Evolutionary conservation across 1,140 invertebrate genomes (phyloP).

Genomic region (Drosophila lacteicornis): DNA sequence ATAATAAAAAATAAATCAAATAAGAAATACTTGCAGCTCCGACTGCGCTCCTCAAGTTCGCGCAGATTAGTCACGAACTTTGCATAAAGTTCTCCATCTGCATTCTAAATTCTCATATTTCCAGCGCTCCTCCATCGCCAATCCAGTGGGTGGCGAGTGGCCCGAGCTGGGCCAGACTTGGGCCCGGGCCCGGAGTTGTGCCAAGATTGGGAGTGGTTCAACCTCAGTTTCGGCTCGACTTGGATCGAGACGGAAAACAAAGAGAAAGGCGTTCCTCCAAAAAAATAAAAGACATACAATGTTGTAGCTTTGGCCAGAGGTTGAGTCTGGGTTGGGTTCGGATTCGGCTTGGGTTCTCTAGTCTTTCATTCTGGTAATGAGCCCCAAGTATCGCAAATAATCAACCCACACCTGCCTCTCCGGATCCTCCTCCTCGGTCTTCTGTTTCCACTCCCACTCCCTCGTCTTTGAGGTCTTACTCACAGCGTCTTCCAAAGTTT

Average conservation of each 20-base stretch:
- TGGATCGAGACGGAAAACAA: constrained; percentile 48
- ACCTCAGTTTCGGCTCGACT: constrained; percentile 18
- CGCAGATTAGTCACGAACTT: constrained; percentile 73
- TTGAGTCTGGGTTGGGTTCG: constrained; percentile 29
- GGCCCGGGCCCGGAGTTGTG: constrained; percentile 54
- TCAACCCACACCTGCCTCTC: constrained; percentile 50
- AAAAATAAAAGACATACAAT: constrained; percentile 30
- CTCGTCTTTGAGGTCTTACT: constrained; percentile 32
- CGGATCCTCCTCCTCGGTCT: constrained; percentile 21
- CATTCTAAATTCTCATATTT: constrained; percentile 70
- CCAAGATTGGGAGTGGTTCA: constrained; percentile 73
- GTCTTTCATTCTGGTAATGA: constrained; percentile 60
- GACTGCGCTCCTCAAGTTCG: constrained; percentile 17
- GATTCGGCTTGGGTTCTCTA: constrained; percentile 9
- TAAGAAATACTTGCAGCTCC: constrained; percentile 18
- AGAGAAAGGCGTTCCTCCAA: constrained; percentile 71
- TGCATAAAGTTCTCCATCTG: constrained; percentile 62
- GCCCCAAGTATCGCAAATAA: constrained; percentile 72
- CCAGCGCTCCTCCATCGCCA: constrained; percentile 17
- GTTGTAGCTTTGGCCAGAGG: constrained; percentile 25
- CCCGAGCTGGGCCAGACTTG: constrained; percentile 58
- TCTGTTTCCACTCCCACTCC: constrained; percentile 54
- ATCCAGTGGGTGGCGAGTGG: constrained; percentile 65
- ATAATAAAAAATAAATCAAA: constrained; percentile 25
- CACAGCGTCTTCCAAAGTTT: constrained; percentile 20